These are phyloP conservation scores for Andrena bicolor DNA, from an alignment of 2,888 invertebrate species.

Conservation along the genomic window DNA sequence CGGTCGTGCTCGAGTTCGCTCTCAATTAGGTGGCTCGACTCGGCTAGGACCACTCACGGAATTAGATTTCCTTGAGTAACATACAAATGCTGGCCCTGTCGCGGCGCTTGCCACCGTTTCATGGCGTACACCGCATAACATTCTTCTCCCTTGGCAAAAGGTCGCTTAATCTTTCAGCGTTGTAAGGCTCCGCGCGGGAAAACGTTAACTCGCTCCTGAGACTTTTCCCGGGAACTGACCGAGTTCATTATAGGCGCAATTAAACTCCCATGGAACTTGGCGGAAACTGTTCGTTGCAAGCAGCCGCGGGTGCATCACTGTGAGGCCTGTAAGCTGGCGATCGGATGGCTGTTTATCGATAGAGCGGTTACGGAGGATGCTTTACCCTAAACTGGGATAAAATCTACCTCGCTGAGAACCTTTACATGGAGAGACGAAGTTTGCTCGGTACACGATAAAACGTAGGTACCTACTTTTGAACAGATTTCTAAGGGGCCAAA, in stretches of 20 bases:
- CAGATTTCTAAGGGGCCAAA: no score
- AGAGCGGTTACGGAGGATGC: conserved; percentile 8
- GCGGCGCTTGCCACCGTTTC: background rate
- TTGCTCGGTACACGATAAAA: no score
- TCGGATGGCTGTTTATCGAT: conserved; percentile 3
- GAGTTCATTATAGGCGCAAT: conserved; percentile 54
- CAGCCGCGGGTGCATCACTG: background rate
- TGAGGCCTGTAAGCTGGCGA: background rate
- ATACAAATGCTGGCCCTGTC: conserved; percentile 26
- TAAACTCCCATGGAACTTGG: conserved; percentile 42
- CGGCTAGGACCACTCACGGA: conserved; percentile 32
- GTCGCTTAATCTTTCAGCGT: conserved; percentile 15
- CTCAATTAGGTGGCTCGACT: conserved; percentile 32
- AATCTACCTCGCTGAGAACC: no score
- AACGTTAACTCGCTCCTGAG: background rate
- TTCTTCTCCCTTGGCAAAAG: background rate
- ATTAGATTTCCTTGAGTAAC: conserved; percentile 47
- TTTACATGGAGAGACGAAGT: no score
- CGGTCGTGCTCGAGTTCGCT: conserved; percentile 43
- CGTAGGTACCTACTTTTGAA: no score
- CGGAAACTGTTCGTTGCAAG: conserved; percentile 2
- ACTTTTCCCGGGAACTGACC: conserved; percentile 3
- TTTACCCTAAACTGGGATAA: no score
- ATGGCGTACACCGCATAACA: background rate
- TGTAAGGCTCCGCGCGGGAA: background rate